These are phyloP conservation scores for Trichopria drosophilae DNA, from an alignment of 2,888 invertebrate species.

Conservation along the genomic window DNA sequence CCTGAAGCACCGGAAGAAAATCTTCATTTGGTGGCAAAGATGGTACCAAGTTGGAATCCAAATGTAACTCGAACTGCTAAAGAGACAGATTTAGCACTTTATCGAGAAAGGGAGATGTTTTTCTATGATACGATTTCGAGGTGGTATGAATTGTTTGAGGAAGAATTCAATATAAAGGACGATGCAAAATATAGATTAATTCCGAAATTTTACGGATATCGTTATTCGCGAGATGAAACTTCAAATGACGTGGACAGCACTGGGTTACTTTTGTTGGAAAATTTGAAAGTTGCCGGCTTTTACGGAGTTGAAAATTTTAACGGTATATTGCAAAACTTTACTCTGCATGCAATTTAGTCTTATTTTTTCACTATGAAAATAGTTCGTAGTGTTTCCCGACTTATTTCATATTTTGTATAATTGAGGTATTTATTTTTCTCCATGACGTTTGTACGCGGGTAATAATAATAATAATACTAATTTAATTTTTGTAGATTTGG, in stretches of 20 bases:
- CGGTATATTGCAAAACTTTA: too few relatives aligned
- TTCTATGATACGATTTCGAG: too few relatives aligned
- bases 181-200: conserved; percentile 58
- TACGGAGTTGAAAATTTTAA: conserved; percentile 60
- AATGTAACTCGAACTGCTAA: too few relatives aligned
- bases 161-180: conserved; percentile 58
- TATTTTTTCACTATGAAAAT: too few relatives aligned
- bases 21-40: conserved; percentile 62
- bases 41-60: conserved; percentile 63
- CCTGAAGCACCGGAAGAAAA: conserved; percentile 44
- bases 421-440: too few relatives aligned
- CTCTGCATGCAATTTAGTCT: too few relatives aligned
- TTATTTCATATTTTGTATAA: too few relatives aligned
- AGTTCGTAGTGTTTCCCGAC: too few relatives aligned
- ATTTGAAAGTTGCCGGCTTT: conserved; percentile 61
- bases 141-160: conserved; percentile 61
- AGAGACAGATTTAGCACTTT: too few relatives aligned
- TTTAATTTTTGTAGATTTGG: conserved; percentile 57
- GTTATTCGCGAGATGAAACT: conserved; percentile 49
- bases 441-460: too few relatives aligned
- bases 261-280: conserved; percentile 64
- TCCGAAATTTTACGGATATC: conserved; percentile 63
- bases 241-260: conserved; percentile 64
- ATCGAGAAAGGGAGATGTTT: conserved; percentile 62
- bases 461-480: too few relatives aligned